Base-by-base conservation (phyloP, 2,888 invertebrate genomes). In the Anthoptus insignis region DNA sequence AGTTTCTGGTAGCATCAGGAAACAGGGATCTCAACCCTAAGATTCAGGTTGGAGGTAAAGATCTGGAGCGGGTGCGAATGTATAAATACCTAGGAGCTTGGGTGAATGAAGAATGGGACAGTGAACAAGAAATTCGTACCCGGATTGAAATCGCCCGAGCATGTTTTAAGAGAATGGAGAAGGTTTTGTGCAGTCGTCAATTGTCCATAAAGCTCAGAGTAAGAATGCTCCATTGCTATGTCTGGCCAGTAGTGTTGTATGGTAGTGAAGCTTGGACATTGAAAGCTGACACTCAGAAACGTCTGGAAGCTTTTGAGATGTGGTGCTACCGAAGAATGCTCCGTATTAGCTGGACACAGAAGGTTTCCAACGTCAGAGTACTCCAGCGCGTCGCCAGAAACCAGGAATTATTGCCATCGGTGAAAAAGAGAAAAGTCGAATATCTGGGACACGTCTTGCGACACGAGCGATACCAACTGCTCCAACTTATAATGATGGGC, bases 251-350 rank as follows among this genome's bases (percentile, higher is more conserved):
- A 11, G 22, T 24, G 11, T 19, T 49, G 19, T 49, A 47, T 34
- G 49, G 58, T 21, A 29, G 47, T 13, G 45, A 58, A 13, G 42
- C n/a, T 9, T 58, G 58, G 34, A 59, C 32, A 11, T 14, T 56
- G 13, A 56, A 56, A 56, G 56, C 11, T 6, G 56, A 56, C 13
- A 19, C 21, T 21, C 11, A 9, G n/a, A 56, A 56, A 39, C 21
- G 39, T n/a, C 21, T 39, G 3, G 39, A 39, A n/a, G 56, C 56
- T 5, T 56, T 39, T 14, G 56, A 56, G 16, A 56, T 56, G 56
- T 56, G 37, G 56, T 22, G 22, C 1, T 56, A 56, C 37, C n/a
- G 56, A 16, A 13, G 39, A n/a, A 56, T 56, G 56, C 39, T 56
- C 1, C 14, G 22, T 16, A 56, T 56, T 14, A 56, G 56, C 22